Base-by-base conservation (phyloP, 1,140 invertebrate genomes). In the Papilio glaucus region DNA sequence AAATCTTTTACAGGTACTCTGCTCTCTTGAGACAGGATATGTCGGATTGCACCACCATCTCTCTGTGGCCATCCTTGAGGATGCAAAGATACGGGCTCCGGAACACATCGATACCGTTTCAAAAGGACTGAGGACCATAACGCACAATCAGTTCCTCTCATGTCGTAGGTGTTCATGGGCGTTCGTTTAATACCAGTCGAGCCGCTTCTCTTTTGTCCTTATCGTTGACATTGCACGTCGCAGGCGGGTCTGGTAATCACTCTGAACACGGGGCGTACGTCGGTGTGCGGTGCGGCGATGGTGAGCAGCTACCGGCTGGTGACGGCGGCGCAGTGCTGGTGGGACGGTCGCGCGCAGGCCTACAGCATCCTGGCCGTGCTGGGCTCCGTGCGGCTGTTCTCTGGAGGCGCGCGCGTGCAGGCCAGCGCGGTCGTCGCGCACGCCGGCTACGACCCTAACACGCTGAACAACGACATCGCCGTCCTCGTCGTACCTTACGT, bases 221-320 rank as follows among this genome's bases (percentile, higher is more conserved):
- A 33, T 33, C 10, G 39, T 12, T 1, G 0, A 12, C 3, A 2
- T n/a, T 6, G 21, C n/a, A n/a, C 15, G 53, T 0, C 33, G 10
- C 73, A 78, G 76, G 76, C 61, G 10, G 76, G 76, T 9, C 49
- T 78, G 26, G 15, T 78, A 39, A 71, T 78, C 39, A 68, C 60
- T 10, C 60, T 78, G 29, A 42, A 18, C 0, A 24, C 26, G 1
- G 62, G 61, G 1, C 39, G 57, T 10, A 73, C 72, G 42, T 78
- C 76, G 8, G 60, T 78, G 6, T 78, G 76, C 71, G 73, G 76
- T 39, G 71, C 57, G 37, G 74, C 65, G 18, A 33, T 77, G 26
- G 21, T 77, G 15, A 73, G 38, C 29, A 45, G 13, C 39, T 41
- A 24, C 37, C 63, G 63, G 63, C 39, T 67, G 63, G 63, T 67